Base-by-base conservation (phyloP, 2,888 invertebrate genomes). In the Microdon myrmicae region DNA sequence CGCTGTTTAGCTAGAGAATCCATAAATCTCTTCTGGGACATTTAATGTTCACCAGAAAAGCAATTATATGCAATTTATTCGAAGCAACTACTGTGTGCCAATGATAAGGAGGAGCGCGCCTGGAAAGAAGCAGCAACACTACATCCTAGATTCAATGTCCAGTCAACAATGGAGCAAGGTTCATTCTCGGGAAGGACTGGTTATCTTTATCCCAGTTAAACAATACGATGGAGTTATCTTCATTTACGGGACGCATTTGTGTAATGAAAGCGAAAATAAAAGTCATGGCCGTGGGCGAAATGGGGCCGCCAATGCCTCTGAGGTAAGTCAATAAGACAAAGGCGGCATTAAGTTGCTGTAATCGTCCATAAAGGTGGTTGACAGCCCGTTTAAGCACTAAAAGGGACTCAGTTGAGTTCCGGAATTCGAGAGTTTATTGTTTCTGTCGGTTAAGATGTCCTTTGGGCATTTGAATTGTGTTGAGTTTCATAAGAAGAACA, bases 21-120 rank as follows among this genome's bases (percentile, higher is more conserved):
- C 68, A 73, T 74, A 74, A 74, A 74, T 75, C 75, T 73, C 71
- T 73, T 74, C 72, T 72, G 70, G 68, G 70, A 74, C 74, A 74
- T 75, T 75, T 72, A 72, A 72, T 71, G 69, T 68, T 69, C 69
- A 68, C 67, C 67, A 66, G 67, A 59, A 66, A 72, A 75, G 74
- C 74, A 74, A 74, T 74, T 74, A 74, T 75, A 73, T 75, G 75
- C 75, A 75, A 74, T 74, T 74, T 74, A 74, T 74, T 73, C 74
- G 68, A 60, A 68, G 47, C 55, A 64, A 68, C 48, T 49, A 10
- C 34, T 34, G 38, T 48, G 37, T 56, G n/a, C 49, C 44, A 43
- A 16, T 51, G 64, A 64, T 58, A 58, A 58, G 64, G 13, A 14
- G 7, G 49, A 49, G 38, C 58, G 41, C 13, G 9, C 17, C 29